phyloP scores from a whole-genome alignment of 2,888 invertebrate species.

The Nemapogon koenigi region DNA sequence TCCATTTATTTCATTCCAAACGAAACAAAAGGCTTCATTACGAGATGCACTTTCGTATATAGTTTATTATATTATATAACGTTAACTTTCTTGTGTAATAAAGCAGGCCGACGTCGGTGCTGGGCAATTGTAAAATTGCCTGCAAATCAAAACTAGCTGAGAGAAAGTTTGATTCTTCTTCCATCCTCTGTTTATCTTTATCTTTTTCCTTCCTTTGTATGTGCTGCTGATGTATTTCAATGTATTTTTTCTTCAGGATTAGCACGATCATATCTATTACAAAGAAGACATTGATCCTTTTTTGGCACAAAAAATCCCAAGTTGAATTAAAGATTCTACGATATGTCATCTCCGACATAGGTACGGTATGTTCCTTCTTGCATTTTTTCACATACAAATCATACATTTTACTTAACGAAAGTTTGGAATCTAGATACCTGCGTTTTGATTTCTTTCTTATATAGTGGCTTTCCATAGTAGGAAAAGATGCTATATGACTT shows the following conservation, averaged over 20 bases:
- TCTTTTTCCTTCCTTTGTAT: background rate
- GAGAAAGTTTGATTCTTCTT: background rate
- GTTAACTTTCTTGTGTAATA: background rate
- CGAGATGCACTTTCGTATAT: background rate
- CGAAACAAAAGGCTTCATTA: constrained; percentile 1
- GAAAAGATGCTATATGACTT: constrained; percentile 9
- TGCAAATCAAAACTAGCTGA: background rate
- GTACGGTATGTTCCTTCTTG: constrained; percentile 5
- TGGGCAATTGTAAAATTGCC: background rate
- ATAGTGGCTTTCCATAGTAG: constrained; percentile 9
- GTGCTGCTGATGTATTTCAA: background rate
- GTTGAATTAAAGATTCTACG: constrained; percentile 10
- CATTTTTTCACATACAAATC: constrained; percentile 7
- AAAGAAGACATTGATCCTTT: constrained; percentile 7
- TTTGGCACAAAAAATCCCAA: constrained; percentile 10
- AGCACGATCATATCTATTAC: background rate
- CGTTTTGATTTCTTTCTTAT: constrained; percentile 10
- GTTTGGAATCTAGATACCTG: constrained; percentile 1
- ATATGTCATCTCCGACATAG: constrained; percentile 11
- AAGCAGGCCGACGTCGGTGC: background rate
- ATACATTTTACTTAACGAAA: constrained; percentile 7
- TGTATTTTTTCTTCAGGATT: background rate
- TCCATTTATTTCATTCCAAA: constrained; percentile 4
- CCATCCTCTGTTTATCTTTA: background rate
- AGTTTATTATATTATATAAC: background rate